phyloP scores from a whole-genome alignment of 2,888 invertebrate genomes.

The Zootermopsis nevadensis region DNA sequence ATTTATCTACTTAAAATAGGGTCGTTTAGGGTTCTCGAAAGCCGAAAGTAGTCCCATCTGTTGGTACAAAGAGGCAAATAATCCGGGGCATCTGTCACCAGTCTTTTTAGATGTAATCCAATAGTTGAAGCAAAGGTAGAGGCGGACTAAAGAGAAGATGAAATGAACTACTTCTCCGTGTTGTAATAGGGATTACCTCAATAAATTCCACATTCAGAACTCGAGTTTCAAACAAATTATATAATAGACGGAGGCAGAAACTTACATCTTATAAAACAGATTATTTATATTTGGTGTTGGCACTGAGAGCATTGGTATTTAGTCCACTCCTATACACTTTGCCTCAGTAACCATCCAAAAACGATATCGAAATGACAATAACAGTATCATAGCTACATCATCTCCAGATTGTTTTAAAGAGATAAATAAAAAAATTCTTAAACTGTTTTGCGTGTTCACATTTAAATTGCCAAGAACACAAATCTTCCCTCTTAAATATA shows the following conservation, averaged over 20 bases:
- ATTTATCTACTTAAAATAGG: not conserved
- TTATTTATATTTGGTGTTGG: not conserved
- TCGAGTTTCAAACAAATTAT: slow-evolving; percentile 3
- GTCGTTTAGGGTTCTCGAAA: not conserved
- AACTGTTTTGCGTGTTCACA: too few relatives aligned
- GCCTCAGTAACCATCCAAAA: too few relatives aligned
- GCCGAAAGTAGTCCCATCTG: not conserved
- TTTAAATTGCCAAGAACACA: too few relatives aligned
- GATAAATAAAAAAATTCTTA: too few relatives aligned
- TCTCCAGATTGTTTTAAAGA: too few relatives aligned
- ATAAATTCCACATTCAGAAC: not conserved
- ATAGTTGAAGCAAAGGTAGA: not conserved
- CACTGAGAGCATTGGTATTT: not conserved
- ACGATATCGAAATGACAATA: too few relatives aligned
- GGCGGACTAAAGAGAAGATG: not conserved
- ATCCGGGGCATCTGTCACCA: not conserved
- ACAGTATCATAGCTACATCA: too few relatives aligned
- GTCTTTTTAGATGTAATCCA: slow-evolving; percentile 9
- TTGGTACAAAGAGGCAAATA: slow-evolving; percentile 1
- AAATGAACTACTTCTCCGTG: not conserved
- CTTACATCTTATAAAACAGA: not conserved
- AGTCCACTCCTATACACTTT: not conserved
- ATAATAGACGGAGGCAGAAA: not conserved
- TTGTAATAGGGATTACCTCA: not conserved
- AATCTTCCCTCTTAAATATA: too few relatives aligned